Conservation (phyloP, 2,888 invertebrate species). For the Cabera pusaria region DNA sequence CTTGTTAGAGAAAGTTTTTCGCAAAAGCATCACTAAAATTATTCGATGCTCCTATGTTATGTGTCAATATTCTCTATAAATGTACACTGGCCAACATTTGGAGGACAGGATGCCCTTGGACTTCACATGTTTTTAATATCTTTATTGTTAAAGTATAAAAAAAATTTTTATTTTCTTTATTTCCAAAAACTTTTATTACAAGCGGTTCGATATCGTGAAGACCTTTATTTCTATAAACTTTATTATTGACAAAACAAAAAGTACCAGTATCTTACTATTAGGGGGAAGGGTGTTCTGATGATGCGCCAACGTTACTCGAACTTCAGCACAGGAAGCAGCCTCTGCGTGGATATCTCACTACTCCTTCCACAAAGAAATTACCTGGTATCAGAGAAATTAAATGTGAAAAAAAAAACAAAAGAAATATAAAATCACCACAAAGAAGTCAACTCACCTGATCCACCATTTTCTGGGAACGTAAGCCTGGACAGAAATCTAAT, state of each 20-base stretch:
- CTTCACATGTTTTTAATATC: constrained; percentile 33
- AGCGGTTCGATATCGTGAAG: constrained; percentile 47
- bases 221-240: constrained; percentile 56
- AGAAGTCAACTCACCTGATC: constrained; percentile 68
- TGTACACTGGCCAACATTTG: constrained; percentile 42
- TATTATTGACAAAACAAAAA: constrained; percentile 73
- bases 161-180: constrained; percentile 26
- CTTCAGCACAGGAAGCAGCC: constrained; percentile 23
- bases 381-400: constrained; percentile 56
- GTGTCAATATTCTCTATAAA: too few species aligned
- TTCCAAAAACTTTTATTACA: constrained; percentile 42
- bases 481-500: constrained; percentile 56
- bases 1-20: too few species aligned
- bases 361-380: constrained; percentile 41
- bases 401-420: constrained; percentile 38
- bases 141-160: constrained; percentile 33
- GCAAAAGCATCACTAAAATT: too few species aligned
- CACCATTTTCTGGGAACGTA: constrained; percentile 38
- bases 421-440: constrained; percentile 45
- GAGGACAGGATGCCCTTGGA: constrained; percentile 54
- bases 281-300: constrained; percentile 45
- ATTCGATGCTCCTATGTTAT: too few species aligned
- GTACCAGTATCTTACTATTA: constrained; percentile 80
- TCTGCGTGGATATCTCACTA: too few species aligned
- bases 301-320: constrained; percentile 30